Base-by-base conservation (phyloP, 2,113 vertebrate genomes). In the Harpagus bidentatus region DNA sequence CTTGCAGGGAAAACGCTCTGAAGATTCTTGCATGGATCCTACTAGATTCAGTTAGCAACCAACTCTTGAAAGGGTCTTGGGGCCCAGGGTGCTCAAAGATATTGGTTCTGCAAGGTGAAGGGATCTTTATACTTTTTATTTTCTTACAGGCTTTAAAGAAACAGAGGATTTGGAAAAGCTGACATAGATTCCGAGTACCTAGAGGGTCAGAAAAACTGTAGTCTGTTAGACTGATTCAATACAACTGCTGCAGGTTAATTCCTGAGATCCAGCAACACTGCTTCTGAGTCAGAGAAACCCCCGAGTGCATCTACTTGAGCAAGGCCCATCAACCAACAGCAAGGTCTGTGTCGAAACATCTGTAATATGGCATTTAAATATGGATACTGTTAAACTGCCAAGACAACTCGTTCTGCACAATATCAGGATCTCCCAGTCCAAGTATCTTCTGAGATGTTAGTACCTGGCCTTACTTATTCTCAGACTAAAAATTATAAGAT, bases 301-400 rank as follows among this genome's bases (percentile, higher is more conserved):
- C 7, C 0, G 1, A 48, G 50, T 6, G 25, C 40, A 70, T 4
- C 23, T 7, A 1, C 25, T 9, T 48, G 61, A 62, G 48, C 28
- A 52, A 32, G 3, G 40, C 21, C 53, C 53, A 31, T 19, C 80
- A 62, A 23, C 40, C 17, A 77, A 11, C 48, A 42, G 21, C 59
- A 67, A 19, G 26, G 17, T 34, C 63, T 71, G 15, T 47, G 26
- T 40, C 26, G 26, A 2, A 74, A 62, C 20, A 93, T 21, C 61
- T 14, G 10, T 2, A 59, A 61, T 0, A 22, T 0, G 2, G 19
- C 20, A 50, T n/a, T 82, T 58, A 61, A 62, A 83, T n/a, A n/a
- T 2, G n/a, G 34, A 42, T 17, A 8, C 14, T 70, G 25, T 38
- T 26, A 77, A 58, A 73, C 13, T 70, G 16, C n/a, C 50, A 74